A percentile compares a stretch with the other conserved stretches of the same genome.
Evolutionary conservation across 1,140 invertebrate species (phyloP).

Genomic region (Phthorimaea operculella): DNA sequence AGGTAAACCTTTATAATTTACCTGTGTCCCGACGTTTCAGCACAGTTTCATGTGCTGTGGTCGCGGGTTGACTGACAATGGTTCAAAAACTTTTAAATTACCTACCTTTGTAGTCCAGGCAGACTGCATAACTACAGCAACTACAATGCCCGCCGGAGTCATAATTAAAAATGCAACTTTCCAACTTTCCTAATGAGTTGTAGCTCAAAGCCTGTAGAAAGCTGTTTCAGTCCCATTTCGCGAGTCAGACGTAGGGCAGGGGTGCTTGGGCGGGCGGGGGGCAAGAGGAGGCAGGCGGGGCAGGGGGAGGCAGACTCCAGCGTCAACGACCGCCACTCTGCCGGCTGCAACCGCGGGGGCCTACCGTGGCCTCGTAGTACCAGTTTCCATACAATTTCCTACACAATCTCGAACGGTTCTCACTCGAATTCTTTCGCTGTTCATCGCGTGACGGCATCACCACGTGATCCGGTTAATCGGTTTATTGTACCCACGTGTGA

Average conservation of each 20-base stretch:
- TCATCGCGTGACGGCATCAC: too few species aligned
- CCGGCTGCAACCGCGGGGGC: slow-evolving; percentile 44
- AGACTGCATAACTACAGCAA: too few species aligned
- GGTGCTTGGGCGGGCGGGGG: slow-evolving; percentile 53
- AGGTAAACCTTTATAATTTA: too few species aligned
- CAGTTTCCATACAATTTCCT: slow-evolving; percentile 8
- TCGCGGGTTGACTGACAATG: too few species aligned
- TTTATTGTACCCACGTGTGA: too few species aligned
- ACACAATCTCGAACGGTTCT: too few species aligned
- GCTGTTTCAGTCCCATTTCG: slow-evolving; percentile 22
- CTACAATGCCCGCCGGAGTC: not conserved
- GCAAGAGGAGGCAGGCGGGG: slow-evolving; percentile 31
- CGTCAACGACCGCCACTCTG: slow-evolving; percentile 63
- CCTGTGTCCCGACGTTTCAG: too few species aligned
- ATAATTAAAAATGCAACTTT: slow-evolving; percentile 15
- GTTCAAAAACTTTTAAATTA: too few species aligned
- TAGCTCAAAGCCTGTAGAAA: slow-evolving; percentile 13
- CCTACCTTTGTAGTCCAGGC: too few species aligned
- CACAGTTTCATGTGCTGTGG: too few species aligned
- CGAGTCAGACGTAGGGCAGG: slow-evolving; percentile 24
- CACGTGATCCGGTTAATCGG: slow-evolving; percentile 14
- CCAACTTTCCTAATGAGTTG: slow-evolving; percentile 4
- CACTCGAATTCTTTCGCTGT: too few species aligned
- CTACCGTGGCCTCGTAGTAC: slow-evolving; percentile 33
- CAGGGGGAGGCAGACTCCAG: slow-evolving; percentile 31